Percentiles rank a stretch among this genome's conserved stretches.
Evolutionary conservation across 2,797 vertebrate species (phyloP).

Genomic region (Paratrypauchen microcephalus): DNA sequence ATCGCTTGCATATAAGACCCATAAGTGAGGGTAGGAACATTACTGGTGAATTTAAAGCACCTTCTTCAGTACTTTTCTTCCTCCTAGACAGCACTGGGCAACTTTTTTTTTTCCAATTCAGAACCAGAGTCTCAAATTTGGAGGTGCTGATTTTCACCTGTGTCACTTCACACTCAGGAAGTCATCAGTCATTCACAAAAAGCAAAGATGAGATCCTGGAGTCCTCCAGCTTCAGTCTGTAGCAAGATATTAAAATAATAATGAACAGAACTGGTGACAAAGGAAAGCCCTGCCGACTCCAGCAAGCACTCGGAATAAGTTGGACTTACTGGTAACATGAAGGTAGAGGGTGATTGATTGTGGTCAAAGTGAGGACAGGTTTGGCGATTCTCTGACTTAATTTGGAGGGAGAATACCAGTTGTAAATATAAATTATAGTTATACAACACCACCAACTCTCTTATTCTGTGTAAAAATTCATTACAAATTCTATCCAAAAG

Average conservation of each 20-base stretch:
- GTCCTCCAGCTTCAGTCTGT: background rate
- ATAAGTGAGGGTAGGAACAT: background rate
- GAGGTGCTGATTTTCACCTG: background rate
- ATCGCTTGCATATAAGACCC: background rate
- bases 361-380: no score
- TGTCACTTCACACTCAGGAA: background rate
- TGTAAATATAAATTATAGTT: no score
- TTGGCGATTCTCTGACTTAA: no score
- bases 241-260: background rate
- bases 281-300: background rate
- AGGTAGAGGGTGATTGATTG: no score
- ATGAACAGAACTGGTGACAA: background rate
- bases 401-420: no score
- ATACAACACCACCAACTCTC: no score
- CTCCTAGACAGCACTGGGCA: background rate
- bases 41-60: background rate
- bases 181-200: background rate
- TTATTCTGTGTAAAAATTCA: no score
- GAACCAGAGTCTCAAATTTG: background rate
- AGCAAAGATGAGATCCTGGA: background rate
- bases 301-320: background rate
- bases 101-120: background rate
- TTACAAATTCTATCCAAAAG: no score
- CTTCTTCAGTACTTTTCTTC: background rate
- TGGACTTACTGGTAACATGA: background rate